These are phyloP conservation scores for Threskiornis aethiopicus DNA, from an alignment of 2,797 vertebrate genomes.

Conservation along the genomic window DNA sequence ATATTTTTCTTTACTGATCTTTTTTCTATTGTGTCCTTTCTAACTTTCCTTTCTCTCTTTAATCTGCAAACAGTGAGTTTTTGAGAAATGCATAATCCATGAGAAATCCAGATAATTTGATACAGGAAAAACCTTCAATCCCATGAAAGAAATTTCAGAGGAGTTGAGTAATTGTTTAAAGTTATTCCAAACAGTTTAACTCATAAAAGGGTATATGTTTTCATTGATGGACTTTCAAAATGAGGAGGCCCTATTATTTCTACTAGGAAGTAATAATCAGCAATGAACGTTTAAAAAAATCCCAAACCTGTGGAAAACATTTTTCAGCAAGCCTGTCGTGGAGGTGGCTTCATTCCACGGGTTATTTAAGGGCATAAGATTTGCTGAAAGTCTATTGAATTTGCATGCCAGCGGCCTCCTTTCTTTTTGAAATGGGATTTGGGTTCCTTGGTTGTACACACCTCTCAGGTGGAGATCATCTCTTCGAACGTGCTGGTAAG, in stretches of 20 bases:
- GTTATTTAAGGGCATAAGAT: background rate
- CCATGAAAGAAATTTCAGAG: slow-evolving; percentile 6
- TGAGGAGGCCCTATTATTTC: background rate
- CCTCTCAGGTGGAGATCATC: background rate
- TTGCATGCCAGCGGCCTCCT: background rate
- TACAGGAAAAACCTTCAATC: background rate
- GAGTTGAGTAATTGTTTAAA: background rate
- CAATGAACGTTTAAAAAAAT: background rate
- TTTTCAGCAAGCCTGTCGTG: background rate
- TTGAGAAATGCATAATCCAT: slow-evolving; percentile 47
- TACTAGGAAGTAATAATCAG: background rate
- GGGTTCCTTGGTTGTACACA: background rate
- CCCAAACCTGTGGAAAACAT: background rate
- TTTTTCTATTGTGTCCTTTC: slow-evolving; percentile 56
- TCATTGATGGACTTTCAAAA: background rate
- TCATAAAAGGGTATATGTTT: background rate
- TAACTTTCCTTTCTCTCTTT: slow-evolving; percentile 32
- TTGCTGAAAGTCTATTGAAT: background rate
- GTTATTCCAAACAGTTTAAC: background rate
- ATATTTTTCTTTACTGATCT: slow-evolving; percentile 67
- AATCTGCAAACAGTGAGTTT: slow-evolving; percentile 39
- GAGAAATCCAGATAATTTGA: slow-evolving; percentile 27
- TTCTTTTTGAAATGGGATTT: background rate
- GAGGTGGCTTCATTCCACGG: background rate
- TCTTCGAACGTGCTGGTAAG: background rate